phyloP scores from a whole-genome alignment of 2,888 invertebrate genomes.

The Drosophila prostipennis region DNA sequence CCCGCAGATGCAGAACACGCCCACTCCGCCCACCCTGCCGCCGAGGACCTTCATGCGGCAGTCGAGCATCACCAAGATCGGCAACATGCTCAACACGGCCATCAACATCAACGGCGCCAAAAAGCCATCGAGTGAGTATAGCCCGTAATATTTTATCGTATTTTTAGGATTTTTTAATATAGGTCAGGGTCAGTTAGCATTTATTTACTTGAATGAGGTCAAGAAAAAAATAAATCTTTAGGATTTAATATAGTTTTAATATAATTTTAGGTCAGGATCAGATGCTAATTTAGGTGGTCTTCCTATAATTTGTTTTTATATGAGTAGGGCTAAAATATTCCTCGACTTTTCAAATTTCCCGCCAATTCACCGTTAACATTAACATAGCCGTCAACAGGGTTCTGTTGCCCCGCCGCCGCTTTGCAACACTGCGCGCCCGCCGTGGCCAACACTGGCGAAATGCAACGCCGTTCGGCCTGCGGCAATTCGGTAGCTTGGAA shows the following conservation, averaged over 20 bases:
- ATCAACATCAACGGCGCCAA: conserved; percentile 84
- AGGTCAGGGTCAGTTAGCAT: no score
- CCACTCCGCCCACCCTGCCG: conserved; percentile 80
- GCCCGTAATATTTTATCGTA: no score
- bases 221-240: no score
- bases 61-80: conserved; percentile 87
- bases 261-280: no score
- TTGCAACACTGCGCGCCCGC: not conserved
- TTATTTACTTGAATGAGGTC: no score
- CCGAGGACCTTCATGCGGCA: conserved; percentile 86
- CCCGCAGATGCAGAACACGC: conserved; percentile 73
- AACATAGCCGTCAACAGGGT: conserved; percentile 2
- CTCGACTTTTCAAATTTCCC: not conserved
- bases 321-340: no score
- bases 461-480: conserved; percentile 52
- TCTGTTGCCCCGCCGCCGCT: not conserved
- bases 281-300: no score
- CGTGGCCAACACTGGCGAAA: conserved; percentile 10
- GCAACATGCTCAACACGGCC: conserved; percentile 87
- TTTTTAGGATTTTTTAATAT: no score
- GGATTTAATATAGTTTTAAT: no score
- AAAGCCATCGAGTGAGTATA: conserved; percentile 78
- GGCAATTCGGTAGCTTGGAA: conserved; percentile 54
- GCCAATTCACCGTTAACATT: not conserved
- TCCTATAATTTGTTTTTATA: no score